These are phyloP conservation scores for Sarotherodon lohbergeri DNA, from an alignment of 2,113 vertebrate species.

Conservation along the genomic window DNA sequence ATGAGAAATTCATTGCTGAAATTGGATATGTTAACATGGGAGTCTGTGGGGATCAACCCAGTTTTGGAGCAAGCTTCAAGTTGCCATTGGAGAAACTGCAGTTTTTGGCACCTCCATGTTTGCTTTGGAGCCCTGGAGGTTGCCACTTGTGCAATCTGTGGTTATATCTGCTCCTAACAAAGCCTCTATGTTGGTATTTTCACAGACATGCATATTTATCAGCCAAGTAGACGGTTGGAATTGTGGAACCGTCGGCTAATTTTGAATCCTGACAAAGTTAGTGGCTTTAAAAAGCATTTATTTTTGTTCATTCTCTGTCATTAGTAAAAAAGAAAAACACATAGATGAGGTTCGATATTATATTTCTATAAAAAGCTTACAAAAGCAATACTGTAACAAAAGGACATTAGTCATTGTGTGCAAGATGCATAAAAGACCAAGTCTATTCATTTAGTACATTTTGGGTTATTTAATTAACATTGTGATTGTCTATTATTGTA, in stretches of 20 bases:
- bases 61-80: neutral
- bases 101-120: neutral
- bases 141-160: neutral
- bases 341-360: neutral
- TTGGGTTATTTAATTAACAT: neutral
- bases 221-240: neutral
- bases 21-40: neutral
- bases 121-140: neutral
- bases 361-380: neutral
- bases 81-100: neutral
- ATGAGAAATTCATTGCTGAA: neutral
- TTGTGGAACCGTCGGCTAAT: neutral
- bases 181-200: neutral
- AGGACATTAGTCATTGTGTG: neutral
- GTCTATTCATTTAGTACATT: neutral
- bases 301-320: neutral
- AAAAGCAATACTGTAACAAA: neutral
- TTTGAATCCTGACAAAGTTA: neutral
- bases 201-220: neutral
- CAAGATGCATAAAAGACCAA: neutral
- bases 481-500: constrained; percentile 3
- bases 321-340: neutral
- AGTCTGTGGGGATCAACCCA: neutral
- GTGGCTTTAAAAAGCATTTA: neutral
- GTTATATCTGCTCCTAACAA: neutral